Base-by-base conservation (phyloP, 1,140 invertebrate genomes). In the Zelostemma sp. region DNA sequence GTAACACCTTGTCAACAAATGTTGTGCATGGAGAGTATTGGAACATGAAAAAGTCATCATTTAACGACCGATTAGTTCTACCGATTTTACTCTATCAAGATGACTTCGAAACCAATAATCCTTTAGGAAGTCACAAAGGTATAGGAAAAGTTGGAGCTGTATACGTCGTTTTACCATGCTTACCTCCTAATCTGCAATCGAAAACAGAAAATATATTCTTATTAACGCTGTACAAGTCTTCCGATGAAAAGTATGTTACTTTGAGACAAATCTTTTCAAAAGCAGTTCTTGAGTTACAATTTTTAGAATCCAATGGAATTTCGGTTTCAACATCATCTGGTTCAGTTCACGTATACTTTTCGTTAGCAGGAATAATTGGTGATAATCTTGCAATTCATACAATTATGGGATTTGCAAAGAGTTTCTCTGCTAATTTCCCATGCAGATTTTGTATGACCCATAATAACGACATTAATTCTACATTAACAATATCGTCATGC, bases 361-460 rank as follows among this genome's bases (percentile, higher is more conserved):
- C 40, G 15, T 43, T 66, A 19, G 41, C 49, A 46, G 51, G 31
- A 12, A 38, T 64, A 9, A 51, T 69, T 53, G 60, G 66, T 1
- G 66, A 63, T 28, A 69, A 63, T 18, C 46, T 69, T 8, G 66
- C 38, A 1, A 17, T 56, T 8, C 61, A 73, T 57, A 35, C 33
- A 40, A 63, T 73, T 14, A 49, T 70, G 25, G 71, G 63, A 38
- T 68, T 64, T 11, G 16, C 55, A 1, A 15, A 40, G 56, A 61
- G 63, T 58, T 73, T 73, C 35, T 9, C 4, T 17, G 19, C 40
- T 0, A 61, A 64, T 47, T 47, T 54, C 6, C 33, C 45, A 14
- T 73, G 67, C 17, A 50, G 61, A 41, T 19, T 67, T 18, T 73
- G 67, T 57, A 33, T 64, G n/a, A 58, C 63, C 12, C 21, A 28